A percentile compares a stretch with the other conserved stretches of the same genome.
These are phyloP conservation scores for Dasyprocta punctata DNA, from an alignment of 2,113 vertebrate species.

Conservation along the genomic window DNA sequence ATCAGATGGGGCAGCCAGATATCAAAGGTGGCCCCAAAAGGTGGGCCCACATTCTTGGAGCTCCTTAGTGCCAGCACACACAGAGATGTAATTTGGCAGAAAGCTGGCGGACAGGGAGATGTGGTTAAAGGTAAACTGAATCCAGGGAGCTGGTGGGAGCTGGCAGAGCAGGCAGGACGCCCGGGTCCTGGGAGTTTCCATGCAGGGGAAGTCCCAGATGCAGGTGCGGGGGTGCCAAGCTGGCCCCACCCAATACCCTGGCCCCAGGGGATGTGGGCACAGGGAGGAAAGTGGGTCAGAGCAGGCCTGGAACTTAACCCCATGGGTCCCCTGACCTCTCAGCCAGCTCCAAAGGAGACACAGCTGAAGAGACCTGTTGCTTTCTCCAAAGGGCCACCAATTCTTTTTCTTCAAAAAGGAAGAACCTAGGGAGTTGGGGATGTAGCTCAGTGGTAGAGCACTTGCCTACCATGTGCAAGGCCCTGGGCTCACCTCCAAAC, in stretches of 20 bases:
- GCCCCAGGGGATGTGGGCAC: constrained; percentile 72
- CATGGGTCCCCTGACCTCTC: constrained; percentile 59
- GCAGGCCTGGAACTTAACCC: constrained; percentile 67
- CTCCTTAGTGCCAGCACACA: background rate
- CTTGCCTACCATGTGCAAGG: background rate
- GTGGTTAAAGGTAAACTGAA: constrained; percentile 27
- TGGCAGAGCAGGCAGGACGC: constrained; percentile 60
- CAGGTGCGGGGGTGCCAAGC: constrained; percentile 57
- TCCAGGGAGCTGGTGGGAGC: constrained; percentile 42
- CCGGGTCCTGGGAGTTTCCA: constrained; percentile 78
- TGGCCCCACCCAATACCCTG: constrained; percentile 66
- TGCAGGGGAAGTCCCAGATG: constrained; percentile 78
- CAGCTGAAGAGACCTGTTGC: background rate
- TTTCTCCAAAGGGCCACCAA: background rate
- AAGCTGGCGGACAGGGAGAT: background rate
- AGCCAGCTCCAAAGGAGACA: background rate
- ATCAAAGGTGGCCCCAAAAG: constrained; percentile 17
- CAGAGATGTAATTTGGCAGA: background rate
- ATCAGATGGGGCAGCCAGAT: background rate
- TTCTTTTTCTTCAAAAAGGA: constrained; percentile 32
- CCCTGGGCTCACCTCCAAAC: background rate
- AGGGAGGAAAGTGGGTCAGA: constrained; percentile 77
- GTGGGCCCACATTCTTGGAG: background rate
- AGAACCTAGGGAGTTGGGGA: background rate
- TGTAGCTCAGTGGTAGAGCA: background rate